A percentile compares a stretch with the other conserved stretches of the same genome.
Evolutionary conservation across 2,888 invertebrate genomes (phyloP).

Genomic region (Synergus japonicus): DNA sequence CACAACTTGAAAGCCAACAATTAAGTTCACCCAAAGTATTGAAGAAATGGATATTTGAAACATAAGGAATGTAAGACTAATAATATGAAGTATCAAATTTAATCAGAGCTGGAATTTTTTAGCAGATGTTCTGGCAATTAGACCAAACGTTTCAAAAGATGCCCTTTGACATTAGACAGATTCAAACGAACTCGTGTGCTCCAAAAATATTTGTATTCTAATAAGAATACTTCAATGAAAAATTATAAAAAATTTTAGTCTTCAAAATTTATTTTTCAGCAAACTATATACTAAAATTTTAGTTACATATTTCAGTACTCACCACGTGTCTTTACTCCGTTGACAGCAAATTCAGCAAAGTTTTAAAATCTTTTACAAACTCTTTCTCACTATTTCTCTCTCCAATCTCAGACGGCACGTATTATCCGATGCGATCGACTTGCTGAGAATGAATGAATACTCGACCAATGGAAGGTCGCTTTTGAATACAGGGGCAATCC

Average conservation of each 20-base stretch:
- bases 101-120: slow-evolving; percentile 24
- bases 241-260: not conserved
- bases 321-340: slow-evolving; percentile 26
- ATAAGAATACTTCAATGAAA: not conserved
- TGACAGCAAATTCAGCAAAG: not conserved
- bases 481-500: slow-evolving; percentile 59
- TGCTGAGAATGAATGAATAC: slow-evolving; percentile 63
- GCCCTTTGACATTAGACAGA: slow-evolving; percentile 10
- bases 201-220: not conserved
- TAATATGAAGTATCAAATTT: not conserved
- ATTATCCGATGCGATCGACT: slow-evolving; percentile 52
- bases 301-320: slow-evolving; percentile 13
- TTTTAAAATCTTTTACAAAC: slow-evolving; percentile 1
- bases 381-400: slow-evolving; percentile 21
- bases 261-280: not conserved
- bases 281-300: not conserved
- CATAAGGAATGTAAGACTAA: too few species aligned
- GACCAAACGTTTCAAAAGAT: not conserved
- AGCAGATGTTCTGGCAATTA: slow-evolving; percentile 14
- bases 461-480: slow-evolving; percentile 65
- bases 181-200: not conserved
- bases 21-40: too few species aligned
- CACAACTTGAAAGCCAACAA: too few species aligned
- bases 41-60: too few species aligned
- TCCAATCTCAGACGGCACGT: slow-evolving; percentile 12